A percentile compares a stretch with the other conserved stretches of the same genome.
Evolutionary conservation across 2,888 invertebrate species (phyloP).

Genomic region (Thereva unica): DNA sequence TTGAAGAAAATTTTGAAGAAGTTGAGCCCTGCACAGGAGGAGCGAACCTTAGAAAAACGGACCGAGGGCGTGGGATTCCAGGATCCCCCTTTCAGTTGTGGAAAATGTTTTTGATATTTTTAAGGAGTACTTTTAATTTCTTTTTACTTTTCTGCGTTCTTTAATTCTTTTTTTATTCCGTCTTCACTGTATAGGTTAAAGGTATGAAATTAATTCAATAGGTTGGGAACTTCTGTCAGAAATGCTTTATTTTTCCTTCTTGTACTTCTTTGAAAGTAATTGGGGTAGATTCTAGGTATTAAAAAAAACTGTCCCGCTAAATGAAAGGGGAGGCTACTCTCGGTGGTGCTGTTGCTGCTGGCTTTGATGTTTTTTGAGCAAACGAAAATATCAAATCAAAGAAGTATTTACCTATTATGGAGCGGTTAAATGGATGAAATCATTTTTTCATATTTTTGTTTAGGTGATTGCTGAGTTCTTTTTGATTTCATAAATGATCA

Average conservation of each 20-base stretch:
- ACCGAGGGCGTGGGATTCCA: conserved; percentile 1
- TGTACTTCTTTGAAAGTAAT: conserved; percentile 13
- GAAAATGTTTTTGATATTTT: conserved; percentile 29
- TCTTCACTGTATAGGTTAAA: conserved; percentile 15
- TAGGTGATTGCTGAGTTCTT: too few relatives aligned
- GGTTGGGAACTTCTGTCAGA: conserved; percentile 22
- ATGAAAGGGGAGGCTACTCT: conserved; percentile 11
- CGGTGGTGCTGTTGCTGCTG: background rate
- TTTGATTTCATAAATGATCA: too few relatives aligned
- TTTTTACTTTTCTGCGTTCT: conserved; percentile 4
- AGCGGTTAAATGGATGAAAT: too few relatives aligned
- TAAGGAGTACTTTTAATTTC: conserved; percentile 32
- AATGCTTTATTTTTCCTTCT: conserved; percentile 14
- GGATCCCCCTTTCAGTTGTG: conserved; percentile 26
- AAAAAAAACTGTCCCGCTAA: conserved; percentile 1
- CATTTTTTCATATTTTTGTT: too few relatives aligned
- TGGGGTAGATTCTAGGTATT: conserved; percentile 15
- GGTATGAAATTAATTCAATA: conserved; percentile 32
- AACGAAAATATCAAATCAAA: background rate
- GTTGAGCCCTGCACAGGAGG: background rate
- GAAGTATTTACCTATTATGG: too few relatives aligned
- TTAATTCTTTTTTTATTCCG: conserved; percentile 22
- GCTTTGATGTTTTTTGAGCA: conserved; percentile 28
- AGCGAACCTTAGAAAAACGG: background rate
- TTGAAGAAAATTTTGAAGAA: conserved; percentile 28